A percentile compares a stretch with the other conserved stretches of the same genome.
Evolutionary conservation across 64 coral and sea anemone species (phyloP).

Genomic region (Pocillopora verrucosa): DNA sequence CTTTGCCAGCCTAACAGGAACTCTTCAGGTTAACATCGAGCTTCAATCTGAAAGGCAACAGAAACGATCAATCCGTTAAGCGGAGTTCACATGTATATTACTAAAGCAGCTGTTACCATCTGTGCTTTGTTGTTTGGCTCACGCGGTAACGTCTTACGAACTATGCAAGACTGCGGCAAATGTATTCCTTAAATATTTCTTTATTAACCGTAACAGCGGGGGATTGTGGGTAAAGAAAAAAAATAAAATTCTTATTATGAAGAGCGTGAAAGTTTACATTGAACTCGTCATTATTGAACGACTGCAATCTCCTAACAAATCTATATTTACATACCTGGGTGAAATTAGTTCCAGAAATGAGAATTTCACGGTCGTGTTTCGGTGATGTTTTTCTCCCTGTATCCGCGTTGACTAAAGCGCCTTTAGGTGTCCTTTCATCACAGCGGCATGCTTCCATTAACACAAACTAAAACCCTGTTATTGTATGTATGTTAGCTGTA

Average conservation of each 20-base stretch:
- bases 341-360: not conserved
- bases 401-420: not conserved
- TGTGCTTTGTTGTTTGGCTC: not conserved
- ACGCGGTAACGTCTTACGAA: slow-evolving; percentile 8
- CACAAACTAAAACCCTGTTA: not conserved
- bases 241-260: not conserved
- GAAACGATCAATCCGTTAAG: not conserved
- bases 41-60: not conserved
- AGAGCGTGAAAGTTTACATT: not conserved
- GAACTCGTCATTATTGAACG: too few relatives aligned
- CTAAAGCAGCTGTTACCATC: slow-evolving; percentile 5
- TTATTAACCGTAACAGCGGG: slow-evolving; percentile 24
- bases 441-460: slow-evolving; percentile 1
- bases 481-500: not conserved
- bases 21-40: not conserved
- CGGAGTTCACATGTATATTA: not conserved
- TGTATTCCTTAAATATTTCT: slow-evolving; percentile 16
- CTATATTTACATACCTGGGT: not conserved
- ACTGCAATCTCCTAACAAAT: too few relatives aligned
- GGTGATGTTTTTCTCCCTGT: not conserved
- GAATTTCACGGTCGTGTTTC: not conserved
- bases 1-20: not conserved
- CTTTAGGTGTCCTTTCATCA: slow-evolving; percentile 2
- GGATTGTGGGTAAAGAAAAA: slow-evolving; percentile 30
- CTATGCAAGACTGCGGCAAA: not conserved